Conservation (phyloP, 2,797 vertebrate species). For the Gymnothorax javanicus region DNA sequence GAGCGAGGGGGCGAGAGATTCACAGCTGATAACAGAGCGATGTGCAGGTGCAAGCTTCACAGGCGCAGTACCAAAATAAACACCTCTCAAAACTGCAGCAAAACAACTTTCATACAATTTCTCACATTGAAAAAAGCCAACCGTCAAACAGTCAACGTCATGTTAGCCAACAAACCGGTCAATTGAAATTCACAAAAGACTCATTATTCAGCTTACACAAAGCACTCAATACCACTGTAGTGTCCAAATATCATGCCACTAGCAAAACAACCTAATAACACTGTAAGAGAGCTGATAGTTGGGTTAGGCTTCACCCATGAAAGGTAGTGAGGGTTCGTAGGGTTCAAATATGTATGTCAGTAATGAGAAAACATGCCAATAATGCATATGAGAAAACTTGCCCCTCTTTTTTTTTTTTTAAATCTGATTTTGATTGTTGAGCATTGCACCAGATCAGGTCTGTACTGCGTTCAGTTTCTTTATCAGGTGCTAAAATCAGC, state of each 20-base stretch:
- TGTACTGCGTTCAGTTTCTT: neutral
- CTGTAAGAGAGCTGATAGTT: no score
- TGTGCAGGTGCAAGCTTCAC: neutral
- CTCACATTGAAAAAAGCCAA: neutral
- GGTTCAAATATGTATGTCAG: neutral
- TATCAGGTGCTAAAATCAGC: conserved; percentile 20
- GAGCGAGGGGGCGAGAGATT: conserved; percentile 1
- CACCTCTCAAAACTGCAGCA: neutral
- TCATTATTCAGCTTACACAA: no score
- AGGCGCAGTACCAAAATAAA: neutral
- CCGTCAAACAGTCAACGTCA: neutral
- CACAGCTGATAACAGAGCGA: neutral
- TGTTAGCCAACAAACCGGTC: neutral
- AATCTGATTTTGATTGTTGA: no score
- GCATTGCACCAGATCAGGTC: neutral
- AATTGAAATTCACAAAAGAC: neutral
- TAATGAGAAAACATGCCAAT: no score
- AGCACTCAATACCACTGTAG: no score
- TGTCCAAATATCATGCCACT: no score
- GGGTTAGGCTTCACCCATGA: neutral
- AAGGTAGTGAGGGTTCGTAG: neutral
- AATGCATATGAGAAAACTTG: no score
- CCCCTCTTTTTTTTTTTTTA: no score
- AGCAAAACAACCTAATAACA: no score
- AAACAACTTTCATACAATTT: neutral